Conservation (phyloP, 2,888 invertebrate species). For the Drymonia ruficornis region DNA sequence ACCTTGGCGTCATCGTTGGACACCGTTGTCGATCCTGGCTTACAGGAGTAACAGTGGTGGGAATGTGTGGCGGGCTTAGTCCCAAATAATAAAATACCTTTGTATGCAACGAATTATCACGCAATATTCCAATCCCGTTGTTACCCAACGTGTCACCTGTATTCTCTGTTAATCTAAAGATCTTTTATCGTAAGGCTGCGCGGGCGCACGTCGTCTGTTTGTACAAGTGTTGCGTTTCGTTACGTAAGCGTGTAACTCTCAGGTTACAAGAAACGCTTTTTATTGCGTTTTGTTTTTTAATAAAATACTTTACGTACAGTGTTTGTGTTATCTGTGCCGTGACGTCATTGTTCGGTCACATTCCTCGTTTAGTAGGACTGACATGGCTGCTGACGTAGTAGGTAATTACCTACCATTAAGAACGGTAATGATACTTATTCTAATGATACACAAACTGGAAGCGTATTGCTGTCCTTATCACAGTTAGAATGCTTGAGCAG, state of each 20-base stretch:
- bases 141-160: neutral
- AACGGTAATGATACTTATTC: too few relatives aligned
- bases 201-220: conserved; percentile 25
- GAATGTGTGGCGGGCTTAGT: too few relatives aligned
- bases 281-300: neutral
- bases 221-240: conserved; percentile 33
- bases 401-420: neutral
- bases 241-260: conserved; percentile 25
- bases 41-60: too few relatives aligned
- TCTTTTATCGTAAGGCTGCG: conserved; percentile 15
- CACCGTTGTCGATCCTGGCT: too few relatives aligned
- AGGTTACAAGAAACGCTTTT: conserved; percentile 20
- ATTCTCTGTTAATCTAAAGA: conserved; percentile 2
- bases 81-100: too few relatives aligned
- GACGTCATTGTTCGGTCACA: neutral
- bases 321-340: conserved; percentile 2
- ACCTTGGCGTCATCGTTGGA: too few relatives aligned
- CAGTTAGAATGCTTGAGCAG: too few relatives aligned
- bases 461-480: too few relatives aligned
- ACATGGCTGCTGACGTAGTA: neutral
- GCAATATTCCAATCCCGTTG: too few relatives aligned
- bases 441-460: too few relatives aligned
- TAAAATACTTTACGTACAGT: neutral
- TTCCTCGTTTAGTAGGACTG: neutral
- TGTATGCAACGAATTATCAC: too few relatives aligned